Evolutionary conservation across 2,888 invertebrate genomes (phyloP), one percentile per base, ranked within the genome.

Genomic region (Erannis defoliaria): DNA sequence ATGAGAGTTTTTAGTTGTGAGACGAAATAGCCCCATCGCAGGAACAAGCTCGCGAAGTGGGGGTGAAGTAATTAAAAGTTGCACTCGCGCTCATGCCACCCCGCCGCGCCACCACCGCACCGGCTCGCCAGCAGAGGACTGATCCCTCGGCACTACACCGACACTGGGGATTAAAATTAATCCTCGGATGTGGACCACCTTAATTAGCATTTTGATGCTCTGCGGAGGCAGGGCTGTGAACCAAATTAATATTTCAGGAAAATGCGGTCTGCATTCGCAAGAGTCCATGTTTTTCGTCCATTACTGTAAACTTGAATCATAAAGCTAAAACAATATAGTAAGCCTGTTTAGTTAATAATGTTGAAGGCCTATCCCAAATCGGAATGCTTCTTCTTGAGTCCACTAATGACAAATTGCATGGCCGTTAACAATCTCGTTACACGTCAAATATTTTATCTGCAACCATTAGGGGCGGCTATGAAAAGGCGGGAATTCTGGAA

Each of bases 1-100:
- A 88, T 81, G 82, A 80, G 82, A 84, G 84, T 88, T 88, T 87
- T 88, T 82, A 84, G 85, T 85, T 84, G 77, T 77, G 76, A 82
- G 81, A 83, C 76, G 86, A 78, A 88, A 84, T 85, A 83, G 83
- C 84, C 82, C 74, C 82, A 80, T 81, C 78, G 80, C 75, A 79
- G 80, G 77, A 86, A 81, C 83, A 78, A 83, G 83, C 82, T 78
- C 71, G 80, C 71, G 74, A 84, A 88, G 84, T 80, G 80, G 81
- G 82, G 75, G 80, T 77, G 80, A 89, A 90, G 87, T 88, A 90
- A 90, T 90, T 90, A 90, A 90, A 90, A 90, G 80, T 90, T 89
- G 82, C 82, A 80, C 69, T 72, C 69, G 70, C 63, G 55, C 31
- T 55, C 45, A 23, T 31, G 18, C 55, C n/a, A n/a, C 50, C 4